These are phyloP conservation scores for Gadopsis bispinosus DNA, from an alignment of 2,797 vertebrate species.

Conservation along the genomic window DNA sequence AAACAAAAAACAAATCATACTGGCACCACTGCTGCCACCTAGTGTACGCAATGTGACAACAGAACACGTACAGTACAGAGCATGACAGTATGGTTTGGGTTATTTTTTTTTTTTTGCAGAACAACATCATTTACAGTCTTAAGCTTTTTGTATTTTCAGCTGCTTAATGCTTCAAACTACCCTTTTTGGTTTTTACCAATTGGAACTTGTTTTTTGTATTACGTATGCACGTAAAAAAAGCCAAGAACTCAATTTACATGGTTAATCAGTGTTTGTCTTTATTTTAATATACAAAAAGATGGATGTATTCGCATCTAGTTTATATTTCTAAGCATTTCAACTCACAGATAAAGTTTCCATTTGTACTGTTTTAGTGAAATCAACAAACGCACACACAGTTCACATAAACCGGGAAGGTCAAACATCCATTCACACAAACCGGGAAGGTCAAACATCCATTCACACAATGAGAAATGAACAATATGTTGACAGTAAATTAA, in stretches of 20 bases:
- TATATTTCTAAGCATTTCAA: conserved; percentile 83
- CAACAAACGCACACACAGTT: conserved; percentile 60
- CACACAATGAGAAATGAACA: conserved; percentile 72
- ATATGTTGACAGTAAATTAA: conserved; percentile 72
- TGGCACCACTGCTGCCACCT: conserved; percentile 70
- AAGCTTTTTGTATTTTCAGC: background rate
- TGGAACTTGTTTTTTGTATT: background rate
- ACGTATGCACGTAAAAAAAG: conserved; percentile 3
- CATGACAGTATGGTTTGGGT: background rate
- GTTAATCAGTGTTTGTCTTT: conserved; percentile 82
- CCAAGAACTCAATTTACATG: conserved; percentile 33
- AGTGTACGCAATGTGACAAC: conserved; percentile 49
- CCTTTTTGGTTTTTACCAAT: background rate
- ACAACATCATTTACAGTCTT: background rate
- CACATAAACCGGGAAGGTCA: conserved; percentile 77
- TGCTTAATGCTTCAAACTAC: background rate
- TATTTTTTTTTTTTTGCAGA: too few relatives aligned
- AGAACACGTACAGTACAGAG: background rate
- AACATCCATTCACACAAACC: conserved; percentile 65
- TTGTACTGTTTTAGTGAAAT: conserved; percentile 76
- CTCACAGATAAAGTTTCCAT: conserved; percentile 76
- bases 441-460: conserved; percentile 67
- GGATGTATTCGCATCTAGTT: conserved; percentile 82
- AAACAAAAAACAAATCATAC: background rate
- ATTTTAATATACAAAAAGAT: conserved; percentile 86